Conservation (phyloP, 2,797 vertebrate genomes). For the Loris lydekkerianus region DNA sequence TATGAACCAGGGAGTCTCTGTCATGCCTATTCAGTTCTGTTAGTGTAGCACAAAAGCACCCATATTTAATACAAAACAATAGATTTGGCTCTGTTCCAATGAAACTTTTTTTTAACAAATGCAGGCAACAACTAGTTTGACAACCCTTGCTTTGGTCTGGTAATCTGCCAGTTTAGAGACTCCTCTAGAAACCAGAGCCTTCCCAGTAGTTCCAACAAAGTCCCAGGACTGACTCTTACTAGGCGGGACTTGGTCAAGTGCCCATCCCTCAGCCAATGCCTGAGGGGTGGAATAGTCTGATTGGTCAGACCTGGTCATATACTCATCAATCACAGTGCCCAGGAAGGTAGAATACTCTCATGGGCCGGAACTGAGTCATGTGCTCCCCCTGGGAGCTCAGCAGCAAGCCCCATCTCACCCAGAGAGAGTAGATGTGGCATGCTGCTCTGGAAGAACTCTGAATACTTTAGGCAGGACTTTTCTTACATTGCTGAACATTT, state of each 20-base stretch:
- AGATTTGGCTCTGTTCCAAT: neutral
- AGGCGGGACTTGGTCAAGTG: neutral
- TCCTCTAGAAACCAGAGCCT: neutral
- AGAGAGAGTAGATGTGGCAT: fast-evolving
- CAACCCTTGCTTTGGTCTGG: too few species aligned
- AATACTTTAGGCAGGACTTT: neutral
- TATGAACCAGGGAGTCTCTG: neutral
- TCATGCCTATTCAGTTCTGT: neutral
- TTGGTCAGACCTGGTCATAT: neutral
- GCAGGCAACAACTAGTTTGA: neutral
- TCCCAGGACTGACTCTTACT: neutral
- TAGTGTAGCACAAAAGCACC: neutral
- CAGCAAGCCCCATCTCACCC: neutral
- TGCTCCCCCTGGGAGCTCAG: neutral
- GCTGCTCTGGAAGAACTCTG: fast-evolving
- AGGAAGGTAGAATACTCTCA: neutral
- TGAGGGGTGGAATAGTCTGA: neutral
- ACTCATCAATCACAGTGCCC: neutral
- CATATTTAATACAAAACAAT: neutral
- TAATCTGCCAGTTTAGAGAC: neutral
- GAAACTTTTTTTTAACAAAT: neutral
- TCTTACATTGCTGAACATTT: neutral
- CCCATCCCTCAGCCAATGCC: neutral
- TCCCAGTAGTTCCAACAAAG: neutral
- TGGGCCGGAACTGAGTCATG: neutral